Evolutionary conservation across 2,797 vertebrate genomes (phyloP).

Genomic region (Onychomys arenicola): DNA sequence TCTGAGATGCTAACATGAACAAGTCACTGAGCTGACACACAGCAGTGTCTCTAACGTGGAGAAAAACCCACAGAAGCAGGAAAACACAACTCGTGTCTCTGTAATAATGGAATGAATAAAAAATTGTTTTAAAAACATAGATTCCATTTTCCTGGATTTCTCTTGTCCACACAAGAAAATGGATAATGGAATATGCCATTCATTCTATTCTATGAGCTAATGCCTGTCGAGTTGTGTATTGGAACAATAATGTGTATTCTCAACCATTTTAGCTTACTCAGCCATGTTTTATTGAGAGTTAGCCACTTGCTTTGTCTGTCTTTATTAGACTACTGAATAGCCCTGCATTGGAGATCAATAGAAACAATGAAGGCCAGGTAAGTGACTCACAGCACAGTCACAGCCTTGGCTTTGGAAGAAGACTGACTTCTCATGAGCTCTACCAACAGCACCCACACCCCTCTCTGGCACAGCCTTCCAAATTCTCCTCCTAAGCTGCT

Average conservation of each 20-base stretch:
- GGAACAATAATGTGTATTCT: neutral
- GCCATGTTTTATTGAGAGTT: neutral
- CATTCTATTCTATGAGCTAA: neutral
- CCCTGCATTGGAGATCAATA: slow-evolving; percentile 4
- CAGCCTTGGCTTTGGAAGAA: neutral
- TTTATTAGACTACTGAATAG: slow-evolving; percentile 50
- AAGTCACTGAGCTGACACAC: neutral
- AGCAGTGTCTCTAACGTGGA: neutral
- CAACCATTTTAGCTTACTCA: neutral
- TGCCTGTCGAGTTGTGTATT: neutral
- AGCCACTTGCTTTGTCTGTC: neutral
- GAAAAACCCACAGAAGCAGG: neutral
- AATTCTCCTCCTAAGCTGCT: neutral
- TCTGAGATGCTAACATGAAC: neutral
- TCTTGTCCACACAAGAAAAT: neutral
- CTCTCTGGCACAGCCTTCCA: no score
- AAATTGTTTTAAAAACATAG: slow-evolving; percentile 35
- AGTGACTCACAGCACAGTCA: neutral
- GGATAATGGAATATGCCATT: neutral
- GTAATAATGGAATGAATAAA: neutral
- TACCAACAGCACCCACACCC: neutral
- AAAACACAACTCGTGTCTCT: neutral
- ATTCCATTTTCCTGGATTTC: slow-evolving; percentile 6
- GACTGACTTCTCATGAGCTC: neutral
- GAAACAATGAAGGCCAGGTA: neutral